Base-by-base conservation (phyloP, 2,888 invertebrate species). In the Exocentrus adspersus region DNA sequence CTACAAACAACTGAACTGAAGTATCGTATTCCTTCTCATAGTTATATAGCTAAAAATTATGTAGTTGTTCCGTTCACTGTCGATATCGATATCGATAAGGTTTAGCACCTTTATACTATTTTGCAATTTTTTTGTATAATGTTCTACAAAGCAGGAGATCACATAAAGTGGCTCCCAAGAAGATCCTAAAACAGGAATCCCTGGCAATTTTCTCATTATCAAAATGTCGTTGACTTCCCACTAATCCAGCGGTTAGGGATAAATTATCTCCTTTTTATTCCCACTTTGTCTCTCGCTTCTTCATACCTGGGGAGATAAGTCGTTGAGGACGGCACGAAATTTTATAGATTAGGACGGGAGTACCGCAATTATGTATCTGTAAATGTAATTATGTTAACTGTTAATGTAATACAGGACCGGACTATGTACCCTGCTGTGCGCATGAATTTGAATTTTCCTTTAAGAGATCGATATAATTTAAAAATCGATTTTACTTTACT, bases 361-460 rank as follows among this genome's bases (percentile, higher is more conserved):
- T 14, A n/a, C 14, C 10, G 12, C 37, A 37, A n/a, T n/a, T 37
- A 37, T 12, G 12, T 37, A 37, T 20, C 32, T 20, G 20, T 53
- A 42, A 20, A 21, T 14, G 41, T 53, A 41, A 24, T 53, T 42
- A 41, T 12, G 53, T 41, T 28, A 53, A 53, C 32, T 53, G 53
- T 53, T 37, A 41, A 53, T 53, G 42, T 20, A 42, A 41, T 42
- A 53, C 53, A 41, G 41, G 16, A 7, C 14, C 43, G 14, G 43
- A 16, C 12, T 43, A 41, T 24, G 7, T 3, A 24, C 24, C 24
- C 3, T 24, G 24, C n/a, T n/a, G n/a, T n/a, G n/a, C n/a, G n/a
- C n/a, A n/a, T n/a, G n/a, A n/a, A n/a, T n/a, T n/a, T n/a, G n/a
- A n/a, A n/a, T n/a, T n/a, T n/a, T n/a, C n/a, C n/a, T n/a, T n/a